A percentile compares a stretch with the other conserved stretches of the same genome.
Evolutionary conservation across 2,113 vertebrate genomes (phyloP).

Genomic region (Rissa tridactyla): DNA sequence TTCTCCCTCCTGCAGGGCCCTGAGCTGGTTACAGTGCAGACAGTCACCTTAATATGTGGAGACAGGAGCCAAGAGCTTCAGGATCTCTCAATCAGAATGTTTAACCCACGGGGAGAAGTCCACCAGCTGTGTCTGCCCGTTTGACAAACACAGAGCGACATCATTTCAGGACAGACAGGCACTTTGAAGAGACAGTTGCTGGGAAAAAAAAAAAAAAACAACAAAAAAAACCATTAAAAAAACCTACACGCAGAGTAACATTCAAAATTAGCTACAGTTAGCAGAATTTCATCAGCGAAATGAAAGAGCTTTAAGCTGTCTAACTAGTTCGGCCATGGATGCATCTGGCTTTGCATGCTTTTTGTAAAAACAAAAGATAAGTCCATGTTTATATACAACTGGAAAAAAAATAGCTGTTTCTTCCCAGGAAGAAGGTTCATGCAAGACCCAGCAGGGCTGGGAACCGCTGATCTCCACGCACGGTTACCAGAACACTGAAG

Average conservation of each 20-base stretch:
- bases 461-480: neutral
- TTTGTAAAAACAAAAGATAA: neutral
- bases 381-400: neutral
- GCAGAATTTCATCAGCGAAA: neutral
- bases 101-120: neutral
- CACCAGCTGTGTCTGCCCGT: neutral
- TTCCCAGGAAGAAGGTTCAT: neutral
- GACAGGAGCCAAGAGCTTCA: neutral
- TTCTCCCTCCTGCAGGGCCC: neutral
- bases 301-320: neutral
- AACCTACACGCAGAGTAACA: accelerated
- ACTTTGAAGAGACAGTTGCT: neutral
- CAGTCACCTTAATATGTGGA: neutral
- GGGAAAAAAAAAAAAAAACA: accelerated
- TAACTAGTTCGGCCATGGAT: too few species aligned
- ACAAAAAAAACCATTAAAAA: too few species aligned
- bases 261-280: neutral
- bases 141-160: neutral
- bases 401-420: neutral
- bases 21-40: neutral
- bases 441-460: neutral
- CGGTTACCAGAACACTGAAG: accelerated
- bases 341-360: neutral
- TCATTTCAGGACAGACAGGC: neutral
- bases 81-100: neutral